Evolutionary conservation across 2,113 vertebrate genomes (phyloP), one percentile per base, ranked within the genome.

Genomic region (Ptychochromis oligacanthus): DNA sequence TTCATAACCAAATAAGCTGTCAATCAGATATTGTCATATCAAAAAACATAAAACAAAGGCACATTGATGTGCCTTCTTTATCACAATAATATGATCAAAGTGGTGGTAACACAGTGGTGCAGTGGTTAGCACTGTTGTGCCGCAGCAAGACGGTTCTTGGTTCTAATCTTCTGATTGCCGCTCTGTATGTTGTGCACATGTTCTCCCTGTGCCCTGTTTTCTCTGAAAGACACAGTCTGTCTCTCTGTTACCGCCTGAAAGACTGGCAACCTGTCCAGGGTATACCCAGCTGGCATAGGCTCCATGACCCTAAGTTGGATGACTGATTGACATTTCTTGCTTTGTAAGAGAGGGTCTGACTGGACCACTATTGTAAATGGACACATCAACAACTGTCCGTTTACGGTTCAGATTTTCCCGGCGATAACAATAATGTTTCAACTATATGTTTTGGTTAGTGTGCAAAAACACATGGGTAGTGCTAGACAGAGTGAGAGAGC

Each of bases 11-110:
- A 52, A 72, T 72, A 52, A n/a, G 17, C 43, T 31, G 65, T 52
- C 26, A 72, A 72, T 72, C 43, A 52, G 24, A 72, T 72, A 72
- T 28, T n/a, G n/a, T n/a, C n/a, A n/a, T n/a, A n/a, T n/a, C n/a
- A 49, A 46, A 49, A 5, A 52, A 52, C 2, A 52, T 52, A 20
- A 52, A 72, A 72, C 43, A 52, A n/a, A 52, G 24, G 26, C 49
- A 52, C 43, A 28, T 52, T 52, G 9, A 72, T 52, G 28, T 72
- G 43, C 43, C 43, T 4, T 28, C 2, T 52, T 72, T 72, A 72
- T 72, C 65, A 72, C 43, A 31, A 72, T 70, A 70, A 70, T 72
- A 72, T 72, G 24, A 72, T 28, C 4, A 26, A 46, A 31, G 43
- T 72, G 43, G 65, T 72, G 43, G 43, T 4, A 2, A 72, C 65